phyloP scores from a whole-genome alignment of 2,113 vertebrate species.

The Ranitomeya imitator region DNA sequence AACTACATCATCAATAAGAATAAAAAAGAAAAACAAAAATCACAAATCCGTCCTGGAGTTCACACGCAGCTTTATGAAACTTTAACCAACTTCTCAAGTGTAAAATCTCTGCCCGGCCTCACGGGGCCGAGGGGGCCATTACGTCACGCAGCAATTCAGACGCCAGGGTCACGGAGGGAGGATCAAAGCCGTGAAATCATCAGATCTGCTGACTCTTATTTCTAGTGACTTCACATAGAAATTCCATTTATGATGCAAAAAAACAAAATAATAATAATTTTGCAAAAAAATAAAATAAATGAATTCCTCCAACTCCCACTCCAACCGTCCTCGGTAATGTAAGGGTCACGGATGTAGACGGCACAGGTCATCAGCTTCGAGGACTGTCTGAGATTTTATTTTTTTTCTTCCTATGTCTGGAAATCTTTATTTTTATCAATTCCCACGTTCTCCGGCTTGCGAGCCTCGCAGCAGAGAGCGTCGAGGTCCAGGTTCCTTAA shows the following conservation, averaged over 20 bases:
- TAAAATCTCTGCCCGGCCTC: conserved; percentile 18
- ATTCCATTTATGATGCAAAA: too few relatives aligned
- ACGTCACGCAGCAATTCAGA: conserved; percentile 17
- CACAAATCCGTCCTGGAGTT: neutral
- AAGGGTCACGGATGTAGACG: conserved; percentile 15
- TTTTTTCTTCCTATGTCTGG: neutral
- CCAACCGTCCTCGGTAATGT: neutral
- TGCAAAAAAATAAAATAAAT: neutral
- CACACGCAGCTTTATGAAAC: neutral
- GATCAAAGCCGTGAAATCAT: conserved; percentile 27
- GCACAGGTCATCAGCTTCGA: conserved; percentile 20
- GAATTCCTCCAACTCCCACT: neutral
- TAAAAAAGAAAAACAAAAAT: neutral
- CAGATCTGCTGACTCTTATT: neutral
- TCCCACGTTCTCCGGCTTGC: neutral
- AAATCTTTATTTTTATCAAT: conserved; percentile 13
- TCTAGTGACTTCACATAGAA: neutral
- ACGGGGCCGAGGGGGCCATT: neutral
- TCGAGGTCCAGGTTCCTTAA: neutral
- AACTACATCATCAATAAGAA: neutral
- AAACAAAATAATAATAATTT: neutral
- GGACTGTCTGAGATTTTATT: conserved; percentile 20
- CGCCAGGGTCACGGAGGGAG: neutral
- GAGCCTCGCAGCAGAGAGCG: neutral
- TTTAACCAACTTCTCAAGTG: conserved; percentile 48